A percentile compares a stretch with the other conserved stretches of the same genome.
phyloP scores from a whole-genome alignment of 2,888 invertebrate genomes.

The Neelides folsomi region DNA sequence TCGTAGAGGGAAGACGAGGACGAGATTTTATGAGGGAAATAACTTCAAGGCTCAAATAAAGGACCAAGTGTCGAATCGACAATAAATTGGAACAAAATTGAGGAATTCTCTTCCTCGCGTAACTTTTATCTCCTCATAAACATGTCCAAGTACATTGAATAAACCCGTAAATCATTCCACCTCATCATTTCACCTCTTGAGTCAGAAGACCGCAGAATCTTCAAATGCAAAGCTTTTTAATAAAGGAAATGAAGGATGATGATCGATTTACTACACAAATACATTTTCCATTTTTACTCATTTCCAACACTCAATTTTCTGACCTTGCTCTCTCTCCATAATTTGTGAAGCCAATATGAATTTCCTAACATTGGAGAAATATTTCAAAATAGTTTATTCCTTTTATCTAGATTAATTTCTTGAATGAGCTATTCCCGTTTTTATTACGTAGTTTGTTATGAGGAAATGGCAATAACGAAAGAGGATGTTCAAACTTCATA shows the following conservation, averaged over 20 bases:
- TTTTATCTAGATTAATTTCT: no score
- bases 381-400: no score
- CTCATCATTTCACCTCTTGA: background rate
- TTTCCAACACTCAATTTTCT: constrained; percentile 6
- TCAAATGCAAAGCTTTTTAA: constrained; percentile 5
- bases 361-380: no score
- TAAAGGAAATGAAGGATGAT: background rate
- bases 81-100: constrained; percentile 13
- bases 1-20: no score
- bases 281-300: constrained; percentile 3
- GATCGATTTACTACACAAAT: background rate
- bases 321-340: no score
- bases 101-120: constrained; percentile 5
- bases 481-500: no score
- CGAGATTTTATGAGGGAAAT: no score
- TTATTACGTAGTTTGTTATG: no score
- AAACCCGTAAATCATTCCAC: constrained; percentile 19
- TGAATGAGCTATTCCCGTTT: no score
- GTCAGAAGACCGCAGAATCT: background rate
- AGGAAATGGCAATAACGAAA: no score
- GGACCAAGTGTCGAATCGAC: constrained; percentile 19
- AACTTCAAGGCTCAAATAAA: background rate
- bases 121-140: constrained; percentile 22
- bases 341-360: no score
- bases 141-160: constrained; percentile 23